phyloP scores from a whole-genome alignment of 1,140 invertebrate species.

The Temnothorax longispinosus region DNA sequence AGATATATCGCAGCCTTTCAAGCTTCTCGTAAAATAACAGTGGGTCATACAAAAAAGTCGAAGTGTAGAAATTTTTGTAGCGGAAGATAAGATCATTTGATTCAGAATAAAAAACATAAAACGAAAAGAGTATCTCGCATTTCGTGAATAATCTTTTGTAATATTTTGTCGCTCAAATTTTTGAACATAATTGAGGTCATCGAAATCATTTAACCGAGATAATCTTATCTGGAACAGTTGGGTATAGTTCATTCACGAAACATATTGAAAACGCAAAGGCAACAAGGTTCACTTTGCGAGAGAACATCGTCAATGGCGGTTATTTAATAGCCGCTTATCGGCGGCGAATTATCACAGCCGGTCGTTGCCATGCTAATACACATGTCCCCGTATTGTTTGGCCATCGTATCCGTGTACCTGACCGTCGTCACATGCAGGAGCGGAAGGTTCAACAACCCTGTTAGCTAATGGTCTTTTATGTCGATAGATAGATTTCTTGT shows the following conservation, averaged over 20 bases:
- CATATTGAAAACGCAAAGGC: not conserved
- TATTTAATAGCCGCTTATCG: slow-evolving; percentile 64
- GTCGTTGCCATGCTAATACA: slow-evolving; percentile 32
- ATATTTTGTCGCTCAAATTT: not conserved
- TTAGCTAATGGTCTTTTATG: slow-evolving; percentile 42
- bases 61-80: not conserved
- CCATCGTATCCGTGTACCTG: slow-evolving; percentile 56
- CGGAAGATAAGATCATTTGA: not conserved
- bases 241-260: not conserved
- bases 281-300: not conserved
- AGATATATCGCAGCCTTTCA: not conserved
- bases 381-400: slow-evolving; percentile 57
- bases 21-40: not conserved
- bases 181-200: not conserved
- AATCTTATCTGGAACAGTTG: not conserved
- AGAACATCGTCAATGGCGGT: not conserved
- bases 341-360: slow-evolving; percentile 17
- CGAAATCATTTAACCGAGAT: not conserved
- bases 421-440: slow-evolving; percentile 48
- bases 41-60: not conserved
- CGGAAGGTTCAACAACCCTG: slow-evolving; percentile 65
- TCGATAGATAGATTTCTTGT: slow-evolving; percentile 40
- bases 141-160: not conserved
- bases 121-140: not conserved
- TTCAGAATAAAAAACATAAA: not conserved